Evolutionary conservation across 2,113 vertebrate genomes (phyloP).

Genomic region (Embiotoca jacksoni): DNA sequence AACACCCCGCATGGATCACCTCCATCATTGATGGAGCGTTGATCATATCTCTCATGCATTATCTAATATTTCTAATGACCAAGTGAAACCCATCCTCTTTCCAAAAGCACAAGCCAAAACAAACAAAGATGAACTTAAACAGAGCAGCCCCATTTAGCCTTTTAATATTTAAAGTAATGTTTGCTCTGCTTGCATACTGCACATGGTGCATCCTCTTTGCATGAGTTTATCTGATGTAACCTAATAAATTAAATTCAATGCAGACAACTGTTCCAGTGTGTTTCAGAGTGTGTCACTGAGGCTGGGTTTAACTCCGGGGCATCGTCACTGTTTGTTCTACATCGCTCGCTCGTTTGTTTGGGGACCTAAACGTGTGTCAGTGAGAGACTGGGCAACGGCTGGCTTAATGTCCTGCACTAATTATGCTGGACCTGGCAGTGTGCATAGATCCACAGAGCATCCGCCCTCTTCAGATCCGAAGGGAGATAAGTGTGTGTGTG

Average conservation of each 20-base stretch:
- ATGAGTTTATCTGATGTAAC: constrained; percentile 4
- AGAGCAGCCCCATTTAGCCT: background rate
- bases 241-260: constrained; percentile 10
- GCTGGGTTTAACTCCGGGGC: constrained; percentile 5
- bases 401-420: constrained; percentile 60
- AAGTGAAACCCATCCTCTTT: background rate
- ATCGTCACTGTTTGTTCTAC: constrained; percentile 39
- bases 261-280: background rate
- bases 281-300: constrained; percentile 2
- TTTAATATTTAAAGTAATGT: background rate
- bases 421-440: constrained; percentile 56
- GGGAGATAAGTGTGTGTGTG: constrained; percentile 56
- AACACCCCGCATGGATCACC: constrained; percentile 17
- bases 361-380: constrained; percentile 40
- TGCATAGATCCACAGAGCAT: constrained; percentile 55
- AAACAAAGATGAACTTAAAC: background rate
- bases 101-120: constrained; percentile 7
- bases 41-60: constrained; percentile 23
- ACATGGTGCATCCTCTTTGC: constrained; percentile 11
- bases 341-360: constrained; percentile 57
- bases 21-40: constrained; percentile 18
- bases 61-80: constrained; percentile 15
- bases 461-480: constrained; percentile 58
- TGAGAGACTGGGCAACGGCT: constrained; percentile 44
- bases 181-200: background rate